Percentiles rank a stretch among this genome's conserved stretches.
phyloP scores from a whole-genome alignment of 1,140 invertebrate species.

The Drosophila kurseongensis region DNA sequence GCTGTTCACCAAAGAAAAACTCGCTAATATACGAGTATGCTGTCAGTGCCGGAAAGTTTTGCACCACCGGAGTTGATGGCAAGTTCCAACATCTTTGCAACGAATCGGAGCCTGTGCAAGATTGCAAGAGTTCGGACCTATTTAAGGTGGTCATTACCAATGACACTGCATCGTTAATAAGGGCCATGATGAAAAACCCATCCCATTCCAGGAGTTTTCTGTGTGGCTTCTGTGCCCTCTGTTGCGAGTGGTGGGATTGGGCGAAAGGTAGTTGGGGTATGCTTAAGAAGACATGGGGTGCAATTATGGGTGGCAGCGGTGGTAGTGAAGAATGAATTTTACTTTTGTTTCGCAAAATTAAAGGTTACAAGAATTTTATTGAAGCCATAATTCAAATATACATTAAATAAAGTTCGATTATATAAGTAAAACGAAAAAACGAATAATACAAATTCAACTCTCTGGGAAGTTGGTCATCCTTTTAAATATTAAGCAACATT shows the following conservation, averaged over 20 bases:
- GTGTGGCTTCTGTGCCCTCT: background rate
- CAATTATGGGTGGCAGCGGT: background rate
- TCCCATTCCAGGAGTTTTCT: background rate
- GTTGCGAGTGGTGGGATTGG: background rate
- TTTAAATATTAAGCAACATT: no score
- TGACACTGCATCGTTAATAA: background rate
- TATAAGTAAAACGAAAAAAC: no score
- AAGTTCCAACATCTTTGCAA: background rate
- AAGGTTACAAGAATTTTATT: no score
- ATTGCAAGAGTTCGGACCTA: background rate
- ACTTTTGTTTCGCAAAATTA: no score
- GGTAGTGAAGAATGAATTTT: no score
- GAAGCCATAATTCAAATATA: no score
- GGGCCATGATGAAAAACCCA: background rate
- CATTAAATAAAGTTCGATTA: no score
- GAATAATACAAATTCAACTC: no score
- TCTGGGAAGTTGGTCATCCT: no score
- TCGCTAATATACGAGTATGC: background rate
- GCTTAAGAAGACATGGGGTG: background rate
- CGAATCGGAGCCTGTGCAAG: background rate
- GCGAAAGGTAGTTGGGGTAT: background rate
- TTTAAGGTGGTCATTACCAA: background rate
- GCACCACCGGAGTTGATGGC: background rate
- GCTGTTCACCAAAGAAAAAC: slow-evolving; percentile 1
- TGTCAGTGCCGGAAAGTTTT: background rate